A percentile compares a stretch with the other conserved stretches of the same genome.
These are phyloP conservation scores for Sigmodon hispidus DNA, from an alignment of 2,113 vertebrate genomes.

Conservation along the genomic window DNA sequence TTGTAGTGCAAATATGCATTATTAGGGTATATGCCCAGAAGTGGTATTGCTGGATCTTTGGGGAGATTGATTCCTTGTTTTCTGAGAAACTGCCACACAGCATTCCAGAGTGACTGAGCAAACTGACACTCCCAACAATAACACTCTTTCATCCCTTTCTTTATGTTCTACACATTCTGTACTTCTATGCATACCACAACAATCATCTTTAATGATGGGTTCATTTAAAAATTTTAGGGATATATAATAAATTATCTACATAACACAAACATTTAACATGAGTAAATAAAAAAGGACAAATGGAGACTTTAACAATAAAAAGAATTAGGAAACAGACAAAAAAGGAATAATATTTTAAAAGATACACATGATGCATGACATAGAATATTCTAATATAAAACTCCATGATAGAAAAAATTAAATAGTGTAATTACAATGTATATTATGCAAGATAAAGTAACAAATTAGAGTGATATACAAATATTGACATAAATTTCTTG, in stretches of 20 bases:
- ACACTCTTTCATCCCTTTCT: too few relatives aligned
- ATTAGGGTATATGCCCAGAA: too few relatives aligned
- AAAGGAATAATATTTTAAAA: not conserved
- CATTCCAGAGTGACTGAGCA: too few relatives aligned
- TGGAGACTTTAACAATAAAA: not conserved
- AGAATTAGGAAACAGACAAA: not conserved
- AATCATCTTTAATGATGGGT: not conserved
- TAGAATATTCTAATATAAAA: not conserved
- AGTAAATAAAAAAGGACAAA: not conserved
- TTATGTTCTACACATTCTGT: not conserved
- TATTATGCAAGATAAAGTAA: not conserved
- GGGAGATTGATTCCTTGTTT: too few relatives aligned
- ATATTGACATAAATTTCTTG: not conserved
- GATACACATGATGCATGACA: not conserved
- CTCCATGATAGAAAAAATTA: not conserved
- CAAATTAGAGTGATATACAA: not conserved
- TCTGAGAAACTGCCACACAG: too few relatives aligned
- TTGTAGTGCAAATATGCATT: too few relatives aligned
- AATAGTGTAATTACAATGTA: not conserved
- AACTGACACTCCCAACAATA: too few relatives aligned
- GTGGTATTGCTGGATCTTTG: too few relatives aligned
- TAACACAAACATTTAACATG: not conserved
- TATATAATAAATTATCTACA: not conserved
- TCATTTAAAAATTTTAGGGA: not conserved
- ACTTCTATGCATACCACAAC: not conserved